These are phyloP conservation scores for Montipora capitata DNA, from an alignment of 92 coral and sea anemone genomes.

Conservation along the genomic window DNA sequence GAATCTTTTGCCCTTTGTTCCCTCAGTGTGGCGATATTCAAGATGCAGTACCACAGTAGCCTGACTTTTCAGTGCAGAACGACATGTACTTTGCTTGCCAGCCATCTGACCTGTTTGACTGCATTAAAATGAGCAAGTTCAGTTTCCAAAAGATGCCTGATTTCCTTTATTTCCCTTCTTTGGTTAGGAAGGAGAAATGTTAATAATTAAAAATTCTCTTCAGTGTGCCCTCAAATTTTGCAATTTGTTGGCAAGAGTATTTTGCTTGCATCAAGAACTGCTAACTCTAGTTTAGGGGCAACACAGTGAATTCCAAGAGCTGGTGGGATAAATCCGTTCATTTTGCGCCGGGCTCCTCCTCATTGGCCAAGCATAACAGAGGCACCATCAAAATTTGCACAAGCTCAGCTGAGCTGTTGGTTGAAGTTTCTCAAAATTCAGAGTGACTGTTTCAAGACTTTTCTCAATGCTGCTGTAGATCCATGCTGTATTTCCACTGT, in stretches of 20 bases:
- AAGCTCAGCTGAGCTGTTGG: constrained; percentile 39
- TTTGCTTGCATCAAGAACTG: constrained; percentile 64
- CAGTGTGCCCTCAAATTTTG: constrained; percentile 39
- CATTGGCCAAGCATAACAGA: constrained; percentile 59
- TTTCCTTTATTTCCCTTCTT: constrained; percentile 37
- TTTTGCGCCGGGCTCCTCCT: constrained; percentile 42
- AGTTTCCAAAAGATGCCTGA: constrained; percentile 40
- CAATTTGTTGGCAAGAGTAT: constrained; percentile 30
- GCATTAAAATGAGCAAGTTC: constrained; percentile 44
- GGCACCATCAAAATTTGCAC: constrained; percentile 64
- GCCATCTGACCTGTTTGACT: constrained; percentile 55
- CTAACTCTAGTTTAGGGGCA: constrained; percentile 65
- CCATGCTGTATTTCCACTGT: constrained; percentile 51
- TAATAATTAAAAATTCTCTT: constrained; percentile 50
- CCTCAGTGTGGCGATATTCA: constrained; percentile 43
- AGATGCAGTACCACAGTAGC: constrained; percentile 40
- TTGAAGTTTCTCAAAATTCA: constrained; percentile 57
- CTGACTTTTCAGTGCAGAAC: constrained; percentile 54
- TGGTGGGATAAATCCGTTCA: constrained; percentile 36
- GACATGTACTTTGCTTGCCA: constrained; percentile 62
- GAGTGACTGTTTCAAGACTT: constrained; percentile 31
- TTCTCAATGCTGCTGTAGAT: constrained; percentile 27
- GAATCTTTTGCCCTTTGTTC: constrained; percentile 58
- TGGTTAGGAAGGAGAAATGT: constrained; percentile 44
- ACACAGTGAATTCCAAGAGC: constrained; percentile 64